Evolutionary conservation across 2,888 invertebrate genomes (phyloP), one percentile per base, ranked within the genome.

Genomic region (Unio delphinus): DNA sequence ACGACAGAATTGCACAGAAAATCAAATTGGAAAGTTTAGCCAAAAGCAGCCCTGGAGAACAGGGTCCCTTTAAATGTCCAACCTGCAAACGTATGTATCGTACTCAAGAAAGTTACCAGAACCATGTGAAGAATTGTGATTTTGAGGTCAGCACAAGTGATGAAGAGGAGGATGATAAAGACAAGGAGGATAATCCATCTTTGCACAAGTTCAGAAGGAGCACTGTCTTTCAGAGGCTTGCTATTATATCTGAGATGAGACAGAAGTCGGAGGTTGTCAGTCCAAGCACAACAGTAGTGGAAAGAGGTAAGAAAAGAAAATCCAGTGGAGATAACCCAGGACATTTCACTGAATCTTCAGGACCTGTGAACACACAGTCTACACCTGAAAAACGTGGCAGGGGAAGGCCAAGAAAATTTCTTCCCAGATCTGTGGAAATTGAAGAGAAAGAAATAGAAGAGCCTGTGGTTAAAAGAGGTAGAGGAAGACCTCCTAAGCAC

Each of bases 31-130:
- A 89, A 75, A 88, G 88, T 73, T 75, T 89, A 61, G 88, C 89
- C 4, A 86, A 87, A 55, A 88, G 88, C 69, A 79, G 80, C 64
- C 83, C 86, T 5, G 83, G 83, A 28, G 85, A 85, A n/a, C 81
- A 83, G 62, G 89, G 89, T 5, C 94, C 95, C 11, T 96, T 96
- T 1, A 94, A 95, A 83, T 97, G 97, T 89, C 94, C 94, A 80
- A 93, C 95, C 76, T 97, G 97, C 87, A 95, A 95, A 83, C 94
- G 96, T 61, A 64, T 85, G 68, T 90, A 90, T 74, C 83, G 89
- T 58, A 91, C 90, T 1, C 83, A 83, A 68, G 87, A 88, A 70
- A 90, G 90, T 75, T 90, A 84, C 67, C 72, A 84, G 45, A 83
- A 83, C 23, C 91, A 91, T 80, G 80, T 84, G 26, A 82, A 86